Percentiles rank a stretch among this genome's conserved stretches.
Evolutionary conservation across 1,140 invertebrate genomes (phyloP).

Genomic region (Sipha flava): DNA sequence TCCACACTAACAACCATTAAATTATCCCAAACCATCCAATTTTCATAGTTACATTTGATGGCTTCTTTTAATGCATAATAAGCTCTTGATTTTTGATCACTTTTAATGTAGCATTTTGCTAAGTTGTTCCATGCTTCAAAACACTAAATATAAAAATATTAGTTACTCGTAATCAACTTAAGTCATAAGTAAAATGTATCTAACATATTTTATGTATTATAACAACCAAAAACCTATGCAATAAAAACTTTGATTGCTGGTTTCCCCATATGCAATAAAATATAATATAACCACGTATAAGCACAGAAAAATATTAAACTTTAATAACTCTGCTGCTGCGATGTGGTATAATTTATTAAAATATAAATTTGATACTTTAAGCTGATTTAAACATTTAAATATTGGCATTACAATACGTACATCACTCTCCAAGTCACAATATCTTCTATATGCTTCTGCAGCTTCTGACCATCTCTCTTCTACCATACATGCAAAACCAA

Average conservation of each 20-base stretch:
- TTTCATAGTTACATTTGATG: conserved; percentile 85
- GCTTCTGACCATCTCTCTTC: conserved; percentile 73
- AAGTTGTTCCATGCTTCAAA: conserved; percentile 98
- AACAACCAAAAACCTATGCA: conserved; percentile 23
- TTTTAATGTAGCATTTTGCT: conserved; percentile 81
- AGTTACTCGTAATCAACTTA: not conserved
- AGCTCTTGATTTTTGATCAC: conserved; percentile 76
- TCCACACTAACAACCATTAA: conserved; percentile 73
- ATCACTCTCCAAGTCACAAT: conserved; percentile 75
- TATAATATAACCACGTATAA: conserved; percentile 16
- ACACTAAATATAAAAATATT: conserved; percentile 47
- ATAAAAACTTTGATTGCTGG: not conserved
- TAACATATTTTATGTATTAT: not conserved
- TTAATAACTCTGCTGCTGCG: not conserved
- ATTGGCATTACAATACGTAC: conserved; percentile 43
- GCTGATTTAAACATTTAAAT: not conserved
- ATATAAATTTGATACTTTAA: too few relatives aligned
- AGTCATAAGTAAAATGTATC: not conserved
- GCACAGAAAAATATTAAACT: not conserved
- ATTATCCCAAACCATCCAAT: conserved; percentile 98
- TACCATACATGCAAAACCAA: conserved; percentile 76
- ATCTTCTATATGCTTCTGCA: conserved; percentile 73
- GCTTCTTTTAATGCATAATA: conserved; percentile 79
- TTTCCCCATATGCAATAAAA: conserved; percentile 20
- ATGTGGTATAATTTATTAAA: not conserved